phyloP scores from a whole-genome alignment of 2,113 vertebrate genomes.

The Rhinolophus sinicus region DNA sequence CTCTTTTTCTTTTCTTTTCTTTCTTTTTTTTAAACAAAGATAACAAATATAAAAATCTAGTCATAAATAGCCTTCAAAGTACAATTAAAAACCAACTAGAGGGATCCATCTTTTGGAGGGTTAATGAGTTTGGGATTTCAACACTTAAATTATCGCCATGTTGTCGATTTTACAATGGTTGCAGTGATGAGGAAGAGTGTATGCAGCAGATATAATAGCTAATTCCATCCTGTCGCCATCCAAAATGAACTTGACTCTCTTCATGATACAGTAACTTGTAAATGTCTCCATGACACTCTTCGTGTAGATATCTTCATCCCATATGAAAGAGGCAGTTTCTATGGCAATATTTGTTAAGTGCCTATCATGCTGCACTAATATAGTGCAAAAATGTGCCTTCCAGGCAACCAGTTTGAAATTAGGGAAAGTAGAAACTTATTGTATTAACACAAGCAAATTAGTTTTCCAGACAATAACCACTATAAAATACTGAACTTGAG shows the following conservation, averaged over 20 bases:
- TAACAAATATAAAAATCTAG: conserved; percentile 89
- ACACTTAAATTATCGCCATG: conserved; percentile 85
- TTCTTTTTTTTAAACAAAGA: conserved; percentile 87
- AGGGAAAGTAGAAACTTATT: conserved; percentile 87
- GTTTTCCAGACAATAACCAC: conserved; percentile 87
- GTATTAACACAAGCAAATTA: conserved; percentile 85
- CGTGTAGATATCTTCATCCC: conserved; percentile 90
- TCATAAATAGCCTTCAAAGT: conserved; percentile 87
- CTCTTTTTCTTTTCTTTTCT: conserved; percentile 83
- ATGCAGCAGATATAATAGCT: conserved; percentile 78
- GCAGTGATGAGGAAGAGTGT: conserved; percentile 77
- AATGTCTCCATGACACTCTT: conserved; percentile 83
- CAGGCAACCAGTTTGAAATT: conserved; percentile 88
- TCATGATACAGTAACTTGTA: conserved; percentile 80
- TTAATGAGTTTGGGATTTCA: conserved; percentile 83
- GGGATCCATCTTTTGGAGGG: conserved; percentile 82
- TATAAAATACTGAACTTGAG: conserved; percentile 86
- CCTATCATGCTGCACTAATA: conserved; percentile 99
- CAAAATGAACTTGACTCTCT: conserved; percentile 85
- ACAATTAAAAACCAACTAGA: conserved; percentile 85
- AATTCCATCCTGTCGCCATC: conserved; percentile 82
- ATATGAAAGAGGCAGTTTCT: conserved; percentile 93
- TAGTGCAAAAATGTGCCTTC: conserved; percentile 98
- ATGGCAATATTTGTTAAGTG: conserved; percentile 94
- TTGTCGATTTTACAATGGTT: conserved; percentile 83